Percentiles rank a stretch among this genome's conserved stretches.
Evolutionary conservation across 2,113 vertebrate genomes (phyloP).

Genomic region (Poeciliopsis occidentalis): DNA sequence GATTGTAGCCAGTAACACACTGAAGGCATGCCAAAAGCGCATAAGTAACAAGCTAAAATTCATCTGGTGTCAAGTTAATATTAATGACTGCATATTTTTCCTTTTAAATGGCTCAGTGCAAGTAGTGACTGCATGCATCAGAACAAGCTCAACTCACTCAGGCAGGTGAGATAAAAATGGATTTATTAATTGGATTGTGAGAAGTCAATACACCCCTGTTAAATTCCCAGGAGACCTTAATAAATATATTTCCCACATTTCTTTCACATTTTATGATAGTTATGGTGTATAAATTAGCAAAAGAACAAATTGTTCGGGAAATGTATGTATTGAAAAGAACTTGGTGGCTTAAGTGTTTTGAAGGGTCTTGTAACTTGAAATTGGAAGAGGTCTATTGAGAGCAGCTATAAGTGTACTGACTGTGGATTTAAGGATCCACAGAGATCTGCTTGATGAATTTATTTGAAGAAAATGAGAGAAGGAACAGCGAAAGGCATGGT

Average conservation of each 20-base stretch:
- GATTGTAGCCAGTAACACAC: not conserved
- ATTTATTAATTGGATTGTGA: not conserved
- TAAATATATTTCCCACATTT: not conserved
- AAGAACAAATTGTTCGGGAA: not conserved
- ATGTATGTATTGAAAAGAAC: too few relatives aligned
- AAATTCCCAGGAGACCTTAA: not conserved
- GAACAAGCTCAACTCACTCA: not conserved
- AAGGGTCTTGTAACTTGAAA: not conserved
- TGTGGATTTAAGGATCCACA: conserved; percentile 4
- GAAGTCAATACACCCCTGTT: not conserved
- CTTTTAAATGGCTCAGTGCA: not conserved
- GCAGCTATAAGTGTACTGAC: not conserved
- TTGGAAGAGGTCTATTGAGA: not conserved
- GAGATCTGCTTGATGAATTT: conserved; percentile 14
- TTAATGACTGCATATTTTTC: not conserved
- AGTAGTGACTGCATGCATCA: not conserved
- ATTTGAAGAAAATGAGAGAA: conserved; percentile 15
- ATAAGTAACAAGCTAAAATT: not conserved
- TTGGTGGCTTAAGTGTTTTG: not conserved
- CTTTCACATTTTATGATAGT: not conserved
- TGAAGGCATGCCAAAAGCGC: not conserved
- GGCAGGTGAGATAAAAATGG: not conserved
- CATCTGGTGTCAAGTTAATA: not conserved
- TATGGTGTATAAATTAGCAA: not conserved
- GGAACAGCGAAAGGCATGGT: conserved; percentile 16